Evolutionary conservation across 2,113 vertebrate species (phyloP).

Genomic region (Lutjanus erythropterus): DNA sequence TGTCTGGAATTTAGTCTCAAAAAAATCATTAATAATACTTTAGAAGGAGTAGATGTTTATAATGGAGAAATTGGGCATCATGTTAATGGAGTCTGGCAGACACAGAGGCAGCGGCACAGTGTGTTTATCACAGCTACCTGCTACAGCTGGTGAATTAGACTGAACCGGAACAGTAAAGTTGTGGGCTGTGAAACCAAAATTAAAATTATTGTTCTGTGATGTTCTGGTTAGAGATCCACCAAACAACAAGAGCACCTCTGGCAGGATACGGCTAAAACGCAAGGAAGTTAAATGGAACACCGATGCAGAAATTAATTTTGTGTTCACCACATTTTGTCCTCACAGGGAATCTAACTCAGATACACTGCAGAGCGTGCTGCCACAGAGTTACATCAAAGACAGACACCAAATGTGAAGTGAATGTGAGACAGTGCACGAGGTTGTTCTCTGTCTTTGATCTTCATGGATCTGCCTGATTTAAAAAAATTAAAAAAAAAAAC

Average conservation of each 20-base stretch:
- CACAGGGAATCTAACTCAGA: background rate
- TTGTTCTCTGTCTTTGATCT: background rate
- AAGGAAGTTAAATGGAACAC: background rate
- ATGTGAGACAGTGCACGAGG: background rate
- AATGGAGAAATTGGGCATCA: too few species aligned
- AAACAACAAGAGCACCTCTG: background rate
- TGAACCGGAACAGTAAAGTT: too few species aligned
- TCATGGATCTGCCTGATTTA: background rate
- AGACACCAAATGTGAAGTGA: background rate
- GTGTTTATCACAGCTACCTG: too few species aligned
- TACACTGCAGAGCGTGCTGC: background rate
- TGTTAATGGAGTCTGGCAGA: too few species aligned
- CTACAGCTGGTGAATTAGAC: too few species aligned
- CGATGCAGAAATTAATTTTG: background rate
- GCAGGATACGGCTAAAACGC: background rate
- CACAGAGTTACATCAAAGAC: slow-evolving; percentile 23
- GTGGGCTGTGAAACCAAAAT: too few species aligned
- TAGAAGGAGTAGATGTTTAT: too few species aligned
- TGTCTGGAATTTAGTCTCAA: too few species aligned
- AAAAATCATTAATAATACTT: too few species aligned
- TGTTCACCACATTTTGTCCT: slow-evolving; percentile 24
- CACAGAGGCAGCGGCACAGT: too few species aligned
- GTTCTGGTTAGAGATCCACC: background rate
- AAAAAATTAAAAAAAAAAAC: background rate
- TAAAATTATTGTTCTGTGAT: too few species aligned